These are phyloP conservation scores for Bembecia ichneumoniformis DNA, from an alignment of 2,888 invertebrate species.

Conservation along the genomic window DNA sequence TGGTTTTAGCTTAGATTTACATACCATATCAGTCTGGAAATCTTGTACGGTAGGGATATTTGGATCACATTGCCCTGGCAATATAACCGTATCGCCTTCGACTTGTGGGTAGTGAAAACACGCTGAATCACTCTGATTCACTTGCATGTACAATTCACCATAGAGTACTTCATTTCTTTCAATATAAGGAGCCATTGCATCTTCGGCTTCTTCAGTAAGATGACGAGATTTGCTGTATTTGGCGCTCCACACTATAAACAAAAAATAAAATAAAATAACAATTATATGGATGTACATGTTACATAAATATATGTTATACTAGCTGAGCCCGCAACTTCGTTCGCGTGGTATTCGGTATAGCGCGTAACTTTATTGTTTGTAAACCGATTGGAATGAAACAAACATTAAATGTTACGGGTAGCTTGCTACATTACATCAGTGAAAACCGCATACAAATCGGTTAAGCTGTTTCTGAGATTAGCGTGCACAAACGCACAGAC, in stretches of 20 bases:
- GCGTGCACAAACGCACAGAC: too few species aligned
- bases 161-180: constrained; percentile 27
- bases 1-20: background rate
- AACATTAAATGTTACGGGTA: too few species aligned
- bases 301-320: too few species aligned
- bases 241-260: constrained; percentile 51
- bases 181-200: constrained; percentile 26
- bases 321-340: too few species aligned
- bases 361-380: too few species aligned
- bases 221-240: constrained; percentile 41
- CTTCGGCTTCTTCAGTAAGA: constrained; percentile 23
- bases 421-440: too few species aligned
- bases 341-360: too few species aligned
- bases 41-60: constrained; percentile 32
- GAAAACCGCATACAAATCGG: too few species aligned
- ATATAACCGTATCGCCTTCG: constrained; percentile 28
- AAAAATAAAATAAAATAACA: background rate
- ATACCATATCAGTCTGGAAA: constrained; percentile 35
- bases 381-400: too few species aligned
- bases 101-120: constrained; percentile 54
- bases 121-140: constrained; percentile 32
- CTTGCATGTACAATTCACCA: constrained; percentile 29
- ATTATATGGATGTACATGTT: background rate
- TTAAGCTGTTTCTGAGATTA: too few species aligned
- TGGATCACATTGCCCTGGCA: constrained; percentile 50